These are phyloP conservation scores for Myathropa florea DNA, from an alignment of 2,888 invertebrate species.

Conservation along the genomic window DNA sequence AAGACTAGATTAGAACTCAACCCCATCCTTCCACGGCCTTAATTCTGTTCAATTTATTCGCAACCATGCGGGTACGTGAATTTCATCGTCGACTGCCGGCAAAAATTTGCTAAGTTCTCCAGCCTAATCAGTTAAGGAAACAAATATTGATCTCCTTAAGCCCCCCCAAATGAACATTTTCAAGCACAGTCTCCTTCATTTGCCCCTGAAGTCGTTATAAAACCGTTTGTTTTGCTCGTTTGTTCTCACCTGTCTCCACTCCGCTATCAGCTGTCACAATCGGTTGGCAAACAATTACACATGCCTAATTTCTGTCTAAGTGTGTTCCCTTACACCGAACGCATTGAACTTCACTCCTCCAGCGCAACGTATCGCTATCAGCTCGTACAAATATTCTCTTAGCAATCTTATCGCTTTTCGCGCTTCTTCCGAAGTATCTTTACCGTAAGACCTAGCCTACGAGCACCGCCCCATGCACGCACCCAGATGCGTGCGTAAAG, in stretches of 20 bases:
- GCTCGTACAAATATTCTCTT: background rate
- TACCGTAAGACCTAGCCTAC: background rate
- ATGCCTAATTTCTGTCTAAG: background rate
- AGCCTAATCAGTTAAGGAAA: background rate
- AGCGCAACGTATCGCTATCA: background rate
- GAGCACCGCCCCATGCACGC: background rate
- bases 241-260: background rate
- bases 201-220: background rate
- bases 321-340: background rate
- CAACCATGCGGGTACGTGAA: background rate
- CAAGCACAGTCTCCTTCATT: background rate
- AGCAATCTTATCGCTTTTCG: background rate
- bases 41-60: background rate
- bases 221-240: background rate
- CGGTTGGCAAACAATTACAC: background rate
- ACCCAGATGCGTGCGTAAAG: constrained; percentile 1
- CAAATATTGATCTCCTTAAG: background rate
- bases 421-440: background rate
- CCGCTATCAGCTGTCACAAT: background rate
- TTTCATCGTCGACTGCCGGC: background rate
- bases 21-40: background rate
- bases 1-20: background rate
- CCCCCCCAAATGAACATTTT: background rate
- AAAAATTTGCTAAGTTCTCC: background rate
- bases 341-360: background rate